Base-by-base conservation (phyloP, 2,797 vertebrate genomes). In the Onychomys torridus region DNA sequence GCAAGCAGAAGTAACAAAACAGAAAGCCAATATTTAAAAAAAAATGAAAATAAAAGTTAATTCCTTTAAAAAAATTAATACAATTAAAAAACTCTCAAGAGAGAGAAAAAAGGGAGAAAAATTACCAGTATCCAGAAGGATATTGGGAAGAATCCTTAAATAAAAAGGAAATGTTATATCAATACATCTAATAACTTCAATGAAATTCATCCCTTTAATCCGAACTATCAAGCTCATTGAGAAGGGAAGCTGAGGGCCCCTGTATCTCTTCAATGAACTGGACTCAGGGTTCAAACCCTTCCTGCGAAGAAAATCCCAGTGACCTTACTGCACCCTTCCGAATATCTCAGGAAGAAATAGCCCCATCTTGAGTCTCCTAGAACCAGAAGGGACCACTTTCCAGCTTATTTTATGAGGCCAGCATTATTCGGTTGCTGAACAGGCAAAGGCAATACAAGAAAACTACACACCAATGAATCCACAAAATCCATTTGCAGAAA, bases 41-140 rank as follows among this genome's bases (percentile, higher is more conserved):
- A 89, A 92, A 92, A 89, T 59, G 13, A 95, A 90, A 95, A 95
- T 78, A 67, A 96, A 93, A 91, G 52, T 23, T 52, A 67, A 81
- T 88, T 82, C 17, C 86, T 94, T 90, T 75, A 13, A 7, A 85
- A 96, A 94, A 17, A 90, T 93, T 67, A 84, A 61, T 61, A 77
- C 43, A 87, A 75, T 91, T 63, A 87, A 93, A 92, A 84, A 94
- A 25, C 11, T 71, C 23, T 82, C n/a, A n/a, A 93, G 59, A 87
- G 43, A 78, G 2, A 89, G 78, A 71, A 19, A 73, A 32, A n/a
- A 78, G 87, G 71, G 59, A 40, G 12, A n/a, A 79, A 93, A 89
- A 21, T 85, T 77, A 90, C n/a, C 46, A 88, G 34, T 59, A 75
- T 89, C 49, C 52, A 75, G 34, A 93, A 79, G 17, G 37, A 59